Base-by-base conservation (phyloP, 2,113 vertebrate genomes). In the Salvelinus sp. region DNA sequence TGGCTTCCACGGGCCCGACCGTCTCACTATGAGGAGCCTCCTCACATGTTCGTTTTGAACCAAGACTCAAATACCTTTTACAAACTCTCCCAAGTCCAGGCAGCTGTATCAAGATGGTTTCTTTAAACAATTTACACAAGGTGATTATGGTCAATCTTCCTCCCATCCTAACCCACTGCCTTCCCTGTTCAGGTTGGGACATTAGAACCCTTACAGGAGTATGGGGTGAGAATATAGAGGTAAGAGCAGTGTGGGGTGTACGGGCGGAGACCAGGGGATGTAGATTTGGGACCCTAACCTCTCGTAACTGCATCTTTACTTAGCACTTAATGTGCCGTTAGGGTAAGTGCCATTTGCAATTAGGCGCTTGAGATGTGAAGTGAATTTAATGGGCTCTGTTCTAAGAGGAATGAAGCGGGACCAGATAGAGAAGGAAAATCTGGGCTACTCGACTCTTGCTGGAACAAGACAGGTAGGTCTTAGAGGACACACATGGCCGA, bases 91-190 rank as follows among this genome's bases (percentile, higher is more conserved):
- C 71, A 72, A 70, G 73, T 54, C 77, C 69, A 54, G 70, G 47
- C 79, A 83, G 77, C 75, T 82, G 79, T 80, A 71, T 83, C 74
- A 79, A 75, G 80, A 75, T 71, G 66, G 74, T 73, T 84, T 79
- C 82, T 79, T 79, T 83, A 80, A 84, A 87, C 85, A 82, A 65
- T 85, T 87, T 87, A 83, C 79, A 83, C 72, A 79, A 85, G 83
- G 79, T 81, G 74, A 87, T 81, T 83, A 76, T 65, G 66, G 74
- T 65, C 38, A 9, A 44, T 10, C 38, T 9, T 9, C 9, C 38
- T 23, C 28, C n/a, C 14, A 50, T 68, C 60, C 72, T 44, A 28
- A 69, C 74, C 38, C 69, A 33, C 38, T 9, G 2, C 38, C 38
- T 44, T 44, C 38, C 38, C 38, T 44, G 38, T 44, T 44, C 38